Base-by-base conservation (phyloP, 2,113 vertebrate genomes). In the Bubo bubo region DNA sequence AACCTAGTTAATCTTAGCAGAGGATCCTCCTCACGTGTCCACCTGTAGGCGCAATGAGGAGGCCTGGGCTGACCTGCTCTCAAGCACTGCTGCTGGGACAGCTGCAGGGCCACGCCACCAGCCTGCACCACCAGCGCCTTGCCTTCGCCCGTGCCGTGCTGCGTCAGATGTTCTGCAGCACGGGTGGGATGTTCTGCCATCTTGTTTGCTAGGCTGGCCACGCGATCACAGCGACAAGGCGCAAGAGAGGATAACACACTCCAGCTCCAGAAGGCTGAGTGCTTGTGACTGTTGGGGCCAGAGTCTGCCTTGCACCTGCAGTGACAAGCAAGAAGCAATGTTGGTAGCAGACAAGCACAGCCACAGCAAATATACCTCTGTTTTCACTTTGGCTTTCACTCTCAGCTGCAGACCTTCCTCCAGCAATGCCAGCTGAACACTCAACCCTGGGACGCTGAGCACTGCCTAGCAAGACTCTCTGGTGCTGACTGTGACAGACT, bases 41-140 rank as follows among this genome's bases (percentile, higher is more conserved):
- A 28, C 7, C 70, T 28, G 43, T 9, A 39, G 0, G 0, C 45
- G 39, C 13, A 9, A 7, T 0, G 12, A n/a, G 50, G 34, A 79
- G 32, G 11, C 22, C 34, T 53, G 37, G 35, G 39, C 47, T n/a
- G 27, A 30, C 14, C 37, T 24, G 34, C 22, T 34, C 37, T 45
- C 0, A 0, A 53, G 73, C 17, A 5, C 30, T 47, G 30, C 77
- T 56, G 43, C 56, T 55, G 27, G 67, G 39, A 73, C 75, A 83
- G 3, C 8, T 16, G 5, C 55, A 39, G 59, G 27, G 74, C 21
- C 68, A 62, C 56, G 8, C 3, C 47, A 24, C 30, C 37, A n/a
- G 39, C 30, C 76, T 64, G 67, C 58, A 41, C 52, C 13, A 20
- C 43, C 45, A 56, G 55, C 0, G 0, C 12, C 10, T 4, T 37